Base-by-base conservation (phyloP, 2,797 vertebrate species). In the Knipowitschia caucasica region DNA sequence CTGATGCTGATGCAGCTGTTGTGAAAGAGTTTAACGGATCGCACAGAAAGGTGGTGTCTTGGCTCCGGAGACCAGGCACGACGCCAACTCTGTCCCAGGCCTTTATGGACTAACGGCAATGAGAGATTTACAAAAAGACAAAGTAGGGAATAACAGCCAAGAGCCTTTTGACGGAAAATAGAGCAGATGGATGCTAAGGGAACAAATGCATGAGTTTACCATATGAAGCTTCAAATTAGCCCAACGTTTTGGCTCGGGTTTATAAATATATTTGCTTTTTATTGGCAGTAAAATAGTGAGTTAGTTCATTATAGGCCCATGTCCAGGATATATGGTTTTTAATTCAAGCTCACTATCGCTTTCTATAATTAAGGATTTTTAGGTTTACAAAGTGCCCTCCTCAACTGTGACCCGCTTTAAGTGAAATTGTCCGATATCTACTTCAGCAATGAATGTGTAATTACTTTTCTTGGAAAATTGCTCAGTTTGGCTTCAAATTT, bases 151-250 rank as follows among this genome's bases (percentile, higher is more conserved):
- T 67, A 43, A 47, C 70, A 75, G 69, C 70, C 58, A 43, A 47
- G 69, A 75, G 69, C 70, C 58, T 71, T 66, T 67, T 75, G 55
- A 64, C 57, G 69, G 70, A 78, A 71, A 86, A 62, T 71, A 63
- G 53, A 43, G 60, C 89, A 91, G 88, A 87, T 91, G 89, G 67
- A 77, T 59, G 54, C 68, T 12, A 78, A 77, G 15, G 8, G n/a
- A 5, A 11, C 9, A 26, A 78, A 73, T 68, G 64, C 44, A 53
- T 33, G 40, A 64, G 68, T 64, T 62, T 66, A 40, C 55, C 67
- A 66, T 61, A 71, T 29, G 78, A 78, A 87, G 78, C 79, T 85
- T 82, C 63, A 65, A 71, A 64, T 24, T 27, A 64, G 75, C 59
- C 57, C 34, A 42, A 42, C 17, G 43, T 42, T 26, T n/a, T 56